Conservation (phyloP, 2,113 vertebrate genomes). For the Python bivittatus region DNA sequence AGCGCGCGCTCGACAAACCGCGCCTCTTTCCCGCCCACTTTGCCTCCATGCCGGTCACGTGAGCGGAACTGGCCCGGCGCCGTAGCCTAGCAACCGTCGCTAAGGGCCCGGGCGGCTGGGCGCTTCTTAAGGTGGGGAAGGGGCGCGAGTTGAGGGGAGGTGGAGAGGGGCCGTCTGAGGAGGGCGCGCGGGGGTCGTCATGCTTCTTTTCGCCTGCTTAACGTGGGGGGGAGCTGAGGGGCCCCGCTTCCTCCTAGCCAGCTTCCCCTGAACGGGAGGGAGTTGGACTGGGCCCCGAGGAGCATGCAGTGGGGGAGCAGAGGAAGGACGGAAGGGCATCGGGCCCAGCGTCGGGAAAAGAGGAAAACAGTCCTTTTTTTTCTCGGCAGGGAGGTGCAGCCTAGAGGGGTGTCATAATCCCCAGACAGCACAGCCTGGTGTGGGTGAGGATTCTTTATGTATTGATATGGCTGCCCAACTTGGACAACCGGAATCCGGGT, state of each 20-base stretch:
- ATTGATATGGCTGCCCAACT: background rate
- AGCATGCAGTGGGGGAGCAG: background rate
- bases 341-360: background rate
- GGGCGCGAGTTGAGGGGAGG: background rate
- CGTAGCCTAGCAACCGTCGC: constrained; percentile 62
- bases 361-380: background rate
- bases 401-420: background rate
- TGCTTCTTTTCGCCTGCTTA: background rate
- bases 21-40: background rate
- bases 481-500: background rate
- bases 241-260: background rate
- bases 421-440: background rate
- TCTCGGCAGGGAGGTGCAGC: background rate
- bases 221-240: background rate
- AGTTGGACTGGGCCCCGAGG: background rate
- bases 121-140: background rate
- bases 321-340: background rate
- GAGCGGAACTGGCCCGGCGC: constrained; percentile 52
- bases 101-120: constrained; percentile 28
- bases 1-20: background rate
- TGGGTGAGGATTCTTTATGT: background rate
- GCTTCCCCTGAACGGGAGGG: background rate
- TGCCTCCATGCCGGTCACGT: background rate
- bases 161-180: background rate
- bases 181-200: background rate